Conservation (phyloP, 2,888 invertebrate species). For the Diarsia brunnea region DNA sequence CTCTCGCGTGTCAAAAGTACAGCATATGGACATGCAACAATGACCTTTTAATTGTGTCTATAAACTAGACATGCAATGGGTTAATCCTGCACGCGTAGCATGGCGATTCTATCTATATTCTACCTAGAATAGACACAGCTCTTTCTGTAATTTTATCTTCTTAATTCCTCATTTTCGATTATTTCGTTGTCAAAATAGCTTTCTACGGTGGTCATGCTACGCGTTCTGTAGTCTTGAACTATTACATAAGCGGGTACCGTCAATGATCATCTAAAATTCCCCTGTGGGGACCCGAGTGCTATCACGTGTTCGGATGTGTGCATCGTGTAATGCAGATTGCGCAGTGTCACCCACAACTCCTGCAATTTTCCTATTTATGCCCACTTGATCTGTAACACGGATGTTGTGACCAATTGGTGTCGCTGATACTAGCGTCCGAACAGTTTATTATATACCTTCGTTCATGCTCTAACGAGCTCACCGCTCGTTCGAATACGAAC, state of each 20-base stretch:
- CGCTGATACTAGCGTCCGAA: constrained; percentile 1
- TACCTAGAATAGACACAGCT: too few relatives aligned
- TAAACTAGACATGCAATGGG: too few relatives aligned
- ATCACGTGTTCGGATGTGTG: not conserved
- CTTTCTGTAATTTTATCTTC: too few relatives aligned
- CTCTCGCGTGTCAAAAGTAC: too few relatives aligned
- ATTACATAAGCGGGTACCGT: not conserved
- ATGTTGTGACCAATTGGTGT: constrained; percentile 32
- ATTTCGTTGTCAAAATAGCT: too few relatives aligned
- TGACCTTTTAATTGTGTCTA: too few relatives aligned
- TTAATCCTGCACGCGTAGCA: too few relatives aligned
- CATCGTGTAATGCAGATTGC: constrained; percentile 16
- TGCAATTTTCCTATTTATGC: constrained; percentile 43
- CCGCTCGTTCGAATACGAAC: not conserved
- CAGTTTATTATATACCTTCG: constrained; percentile 27
- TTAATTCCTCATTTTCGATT: too few relatives aligned
- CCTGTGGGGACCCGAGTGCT: not conserved
- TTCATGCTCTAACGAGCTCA: not conserved
- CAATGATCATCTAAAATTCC: not conserved
- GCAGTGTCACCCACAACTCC: not conserved
- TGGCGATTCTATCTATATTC: too few relatives aligned
- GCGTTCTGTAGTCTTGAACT: not conserved
- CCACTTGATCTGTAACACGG: constrained; percentile 14
- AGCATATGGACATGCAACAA: too few relatives aligned
- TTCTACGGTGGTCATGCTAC: too few relatives aligned